Evolutionary conservation across 1,140 invertebrate species (phyloP).

Genomic region (Nixonia krombeini): DNA sequence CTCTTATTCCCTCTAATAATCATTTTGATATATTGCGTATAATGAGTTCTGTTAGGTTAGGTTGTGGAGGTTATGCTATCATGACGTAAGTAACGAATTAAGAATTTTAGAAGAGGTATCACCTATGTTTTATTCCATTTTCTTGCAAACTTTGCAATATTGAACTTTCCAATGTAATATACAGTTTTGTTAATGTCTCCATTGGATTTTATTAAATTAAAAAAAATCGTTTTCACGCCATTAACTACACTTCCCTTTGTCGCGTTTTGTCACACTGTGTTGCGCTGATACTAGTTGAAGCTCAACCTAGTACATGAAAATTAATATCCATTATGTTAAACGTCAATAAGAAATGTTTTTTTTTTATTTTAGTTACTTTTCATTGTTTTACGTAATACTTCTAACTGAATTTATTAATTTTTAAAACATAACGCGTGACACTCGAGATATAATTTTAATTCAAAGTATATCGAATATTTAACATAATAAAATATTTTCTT

Average conservation of each 20-base stretch:
- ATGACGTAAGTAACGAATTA: background rate
- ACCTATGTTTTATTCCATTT: slow-evolving; percentile 28
- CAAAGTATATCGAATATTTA: too few relatives aligned
- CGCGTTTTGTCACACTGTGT: too few relatives aligned
- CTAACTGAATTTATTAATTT: too few relatives aligned
- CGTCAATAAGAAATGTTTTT: too few relatives aligned
- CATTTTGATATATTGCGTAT: background rate
- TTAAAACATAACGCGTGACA: too few relatives aligned
- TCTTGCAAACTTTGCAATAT: slow-evolving; percentile 16
- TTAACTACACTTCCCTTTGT: slow-evolving; percentile 13
- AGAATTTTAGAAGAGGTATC: background rate
- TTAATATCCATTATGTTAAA: too few relatives aligned
- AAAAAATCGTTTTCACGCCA: slow-evolving; percentile 20
- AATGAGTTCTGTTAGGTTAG: background rate
- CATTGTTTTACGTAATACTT: too few relatives aligned
- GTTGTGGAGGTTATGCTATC: background rate
- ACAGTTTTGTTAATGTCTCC: slow-evolving; percentile 27
- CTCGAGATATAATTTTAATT: too few relatives aligned
- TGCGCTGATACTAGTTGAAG: too few relatives aligned
- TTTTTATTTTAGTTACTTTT: too few relatives aligned
- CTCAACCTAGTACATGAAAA: too few relatives aligned
- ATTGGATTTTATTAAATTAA: slow-evolving; percentile 17
- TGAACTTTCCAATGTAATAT: slow-evolving; percentile 16
- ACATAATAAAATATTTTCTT: too few relatives aligned
- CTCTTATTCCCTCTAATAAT: background rate